A percentile compares a stretch with the other conserved stretches of the same genome.
phyloP scores from a whole-genome alignment of 2,113 vertebrate species.

The Cacatua alba region DNA sequence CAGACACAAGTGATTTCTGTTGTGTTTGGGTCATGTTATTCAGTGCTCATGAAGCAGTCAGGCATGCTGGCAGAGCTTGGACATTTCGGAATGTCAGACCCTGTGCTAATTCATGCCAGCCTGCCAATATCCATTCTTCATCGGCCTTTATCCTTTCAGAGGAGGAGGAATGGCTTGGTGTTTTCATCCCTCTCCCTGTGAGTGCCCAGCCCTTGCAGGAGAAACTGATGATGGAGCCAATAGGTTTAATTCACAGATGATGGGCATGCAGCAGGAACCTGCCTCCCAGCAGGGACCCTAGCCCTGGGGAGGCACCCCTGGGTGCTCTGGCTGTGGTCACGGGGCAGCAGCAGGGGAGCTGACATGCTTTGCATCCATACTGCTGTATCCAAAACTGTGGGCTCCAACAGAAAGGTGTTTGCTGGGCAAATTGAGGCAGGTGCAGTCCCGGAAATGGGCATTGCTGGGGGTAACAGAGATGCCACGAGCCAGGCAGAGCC shows the following conservation, averaged over 20 bases:
- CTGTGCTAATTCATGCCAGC: neutral
- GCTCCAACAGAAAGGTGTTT: neutral
- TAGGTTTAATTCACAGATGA: neutral
- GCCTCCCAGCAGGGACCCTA: neutral
- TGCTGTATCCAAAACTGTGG: fast-evolving
- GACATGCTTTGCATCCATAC: fast-evolving
- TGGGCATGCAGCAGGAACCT: neutral
- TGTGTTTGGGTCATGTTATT: neutral
- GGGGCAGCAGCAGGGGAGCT: neutral
- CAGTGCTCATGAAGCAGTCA: neutral
- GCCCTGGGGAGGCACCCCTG: neutral
- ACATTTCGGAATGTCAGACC: neutral
- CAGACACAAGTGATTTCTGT: slow-evolving; percentile 2
- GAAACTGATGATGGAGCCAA: neutral
- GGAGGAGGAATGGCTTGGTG: neutral
- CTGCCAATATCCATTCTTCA: slow-evolving; percentile 15
- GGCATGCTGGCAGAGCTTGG: slow-evolving; percentile 3
- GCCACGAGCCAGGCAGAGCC: fast-evolving
- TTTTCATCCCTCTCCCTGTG: neutral
- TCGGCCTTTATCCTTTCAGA: slow-evolving; percentile 14
- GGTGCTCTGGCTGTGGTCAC: neutral
- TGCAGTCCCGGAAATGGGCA: fast-evolving
- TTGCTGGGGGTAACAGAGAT: neutral
- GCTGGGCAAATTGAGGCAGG: neutral
- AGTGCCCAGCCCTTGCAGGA: neutral